Conservation (phyloP, 1,140 invertebrate genomes). For the Pomacea maculata region DNA sequence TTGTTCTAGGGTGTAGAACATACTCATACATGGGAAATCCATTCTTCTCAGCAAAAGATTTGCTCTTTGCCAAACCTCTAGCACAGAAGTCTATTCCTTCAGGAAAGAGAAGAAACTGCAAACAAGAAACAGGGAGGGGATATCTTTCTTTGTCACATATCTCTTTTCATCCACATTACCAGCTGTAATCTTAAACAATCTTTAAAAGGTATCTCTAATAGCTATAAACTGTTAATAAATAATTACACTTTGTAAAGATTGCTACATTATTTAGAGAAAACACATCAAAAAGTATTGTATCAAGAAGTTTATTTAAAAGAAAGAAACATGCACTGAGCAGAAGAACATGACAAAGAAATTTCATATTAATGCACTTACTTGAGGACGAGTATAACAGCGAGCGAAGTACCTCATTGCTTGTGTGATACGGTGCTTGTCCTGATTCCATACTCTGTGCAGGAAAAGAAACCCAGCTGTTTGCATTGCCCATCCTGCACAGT, state of each 20-base stretch:
- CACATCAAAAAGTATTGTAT: too few species aligned
- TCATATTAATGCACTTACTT: constrained; percentile 44
- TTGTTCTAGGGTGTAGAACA: constrained; percentile 86
- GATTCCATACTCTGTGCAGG: constrained; percentile 82
- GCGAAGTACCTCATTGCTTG: constrained; percentile 80
- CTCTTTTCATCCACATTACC: not conserved
- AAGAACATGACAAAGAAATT: too few species aligned
- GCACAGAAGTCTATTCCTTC: constrained; percentile 87
- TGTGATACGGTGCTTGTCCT: constrained; percentile 76
- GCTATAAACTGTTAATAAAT: too few species aligned
- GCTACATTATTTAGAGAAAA: too few species aligned
- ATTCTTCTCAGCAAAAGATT: constrained; percentile 78
- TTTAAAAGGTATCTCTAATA: too few species aligned
- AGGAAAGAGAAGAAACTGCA: constrained; percentile 81
- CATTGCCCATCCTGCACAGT: constrained; percentile 82
- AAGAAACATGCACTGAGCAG: too few species aligned
- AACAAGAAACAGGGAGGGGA: constrained; percentile 15
- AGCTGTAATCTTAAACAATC: not conserved
- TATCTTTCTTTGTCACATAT: not conserved
- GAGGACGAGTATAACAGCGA: constrained; percentile 69
- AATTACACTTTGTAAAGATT: too few species aligned
- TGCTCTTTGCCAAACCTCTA: constrained; percentile 77
- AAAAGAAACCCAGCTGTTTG: constrained; percentile 85
- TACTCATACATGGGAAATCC: constrained; percentile 76
- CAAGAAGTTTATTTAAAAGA: too few species aligned